Evolutionary conservation across 2,888 invertebrate species (phyloP), one percentile per base, ranked within the genome.

Genomic region (Hofmannophila pseudospretella): DNA sequence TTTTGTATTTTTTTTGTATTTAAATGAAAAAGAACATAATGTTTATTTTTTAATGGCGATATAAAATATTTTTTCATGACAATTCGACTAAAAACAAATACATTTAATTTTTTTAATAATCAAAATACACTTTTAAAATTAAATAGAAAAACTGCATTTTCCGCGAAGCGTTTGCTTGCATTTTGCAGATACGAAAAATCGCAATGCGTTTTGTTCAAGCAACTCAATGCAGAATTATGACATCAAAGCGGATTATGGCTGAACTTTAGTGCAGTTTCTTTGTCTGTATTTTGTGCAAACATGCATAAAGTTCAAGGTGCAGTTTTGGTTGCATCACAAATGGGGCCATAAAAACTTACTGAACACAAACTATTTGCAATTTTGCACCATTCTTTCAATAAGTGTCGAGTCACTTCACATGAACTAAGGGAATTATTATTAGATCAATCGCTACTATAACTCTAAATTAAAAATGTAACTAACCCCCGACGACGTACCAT

Each of bases 271-370:
- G 9, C 14, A 14, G 29, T 13, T n/a, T n/a, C 13, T 46, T 42
- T 38, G 45, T 46, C 45, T 51, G 45, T 45, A 47, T 48, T 53
- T 50, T 47, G 45, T 45, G 43, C 43, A 37, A 36, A 37, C 33
- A 34, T 33, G 34, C 30, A 38, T 46, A 68, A 70, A 72, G 75
- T 72, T 75, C 74, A 75, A 74, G 74, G 73, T 54, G 49, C 41
- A n/a, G n/a, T n/a, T n/a, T n/a, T 41, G 38, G 49, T 68, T 68
- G 67, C 70, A 67, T 63, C 65, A 67, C 51, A 54, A 64, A 66
- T 59, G 51, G 47, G 58, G 58, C 58, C 57, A 67, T 64, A 65
- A 63, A 61, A 52, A 36, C 39, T 56, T 63, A 59, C n/a, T 58
- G 41, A 46, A 40, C 32, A 32, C 44, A 44, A 45, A 41, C 48